Percentiles rank a stretch among this genome's conserved stretches.
phyloP scores from a whole-genome alignment of 2,113 vertebrate genomes.

The Choloepus hoffmanni region DNA sequence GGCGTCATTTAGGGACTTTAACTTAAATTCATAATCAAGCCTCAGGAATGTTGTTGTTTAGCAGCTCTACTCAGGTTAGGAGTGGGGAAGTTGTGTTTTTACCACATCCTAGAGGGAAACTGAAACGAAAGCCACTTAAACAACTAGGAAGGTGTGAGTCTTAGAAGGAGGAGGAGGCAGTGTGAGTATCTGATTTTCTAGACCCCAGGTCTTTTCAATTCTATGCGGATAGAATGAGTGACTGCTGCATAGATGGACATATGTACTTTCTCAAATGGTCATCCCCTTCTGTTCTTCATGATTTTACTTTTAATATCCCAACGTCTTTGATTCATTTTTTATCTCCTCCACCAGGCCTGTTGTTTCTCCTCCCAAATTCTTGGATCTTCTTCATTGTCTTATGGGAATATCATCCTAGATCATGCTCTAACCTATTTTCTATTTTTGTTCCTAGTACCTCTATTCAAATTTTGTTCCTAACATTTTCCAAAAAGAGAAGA shows the following conservation, averaged over 20 bases:
- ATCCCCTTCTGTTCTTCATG: not conserved
- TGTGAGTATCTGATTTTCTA: not conserved
- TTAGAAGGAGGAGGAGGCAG: not conserved
- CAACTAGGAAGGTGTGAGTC: not conserved
- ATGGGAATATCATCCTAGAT: not conserved
- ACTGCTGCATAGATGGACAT: not conserved
- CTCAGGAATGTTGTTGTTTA: not conserved
- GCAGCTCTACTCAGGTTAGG: not conserved
- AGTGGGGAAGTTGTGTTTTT: not conserved
- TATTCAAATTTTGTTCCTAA: slow-evolving; percentile 25
- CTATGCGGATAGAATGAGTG: not conserved
- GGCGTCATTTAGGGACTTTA: not conserved
- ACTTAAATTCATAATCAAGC: not conserved
- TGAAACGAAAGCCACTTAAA: not conserved
- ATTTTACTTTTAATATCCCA: not conserved
- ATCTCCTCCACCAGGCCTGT: not conserved
- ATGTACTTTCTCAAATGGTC: not conserved
- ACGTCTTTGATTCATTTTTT: not conserved
- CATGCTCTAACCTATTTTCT: not conserved
- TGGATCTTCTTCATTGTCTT: not conserved
- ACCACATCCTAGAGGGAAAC: not conserved
- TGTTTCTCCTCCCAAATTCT: not conserved
- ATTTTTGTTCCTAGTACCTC: slow-evolving; percentile 28
- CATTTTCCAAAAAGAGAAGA: slow-evolving; percentile 56
- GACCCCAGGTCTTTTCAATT: not conserved